Evolutionary conservation across 23 tunicate species (phyloP).

Genomic region (Clavelina lepadiformis): DNA sequence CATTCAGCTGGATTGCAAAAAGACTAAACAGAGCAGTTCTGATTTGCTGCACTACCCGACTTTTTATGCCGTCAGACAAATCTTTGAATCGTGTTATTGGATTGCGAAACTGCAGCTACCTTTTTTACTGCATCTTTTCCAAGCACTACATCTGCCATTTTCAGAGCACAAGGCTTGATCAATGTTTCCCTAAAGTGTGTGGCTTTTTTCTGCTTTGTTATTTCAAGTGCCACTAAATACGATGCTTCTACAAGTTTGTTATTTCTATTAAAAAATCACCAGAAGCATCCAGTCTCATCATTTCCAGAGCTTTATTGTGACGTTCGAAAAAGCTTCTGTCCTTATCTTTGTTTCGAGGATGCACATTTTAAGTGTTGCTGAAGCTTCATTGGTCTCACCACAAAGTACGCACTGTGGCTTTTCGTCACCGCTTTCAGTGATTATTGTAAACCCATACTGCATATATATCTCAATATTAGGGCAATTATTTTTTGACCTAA

Average conservation of each 20-base stretch:
- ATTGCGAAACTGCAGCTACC: slow-evolving; percentile 49
- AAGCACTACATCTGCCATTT: slow-evolving; percentile 41
- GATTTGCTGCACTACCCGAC: slow-evolving; percentile 50
- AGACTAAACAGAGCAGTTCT: slow-evolving; percentile 47
- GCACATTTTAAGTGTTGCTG: slow-evolving; percentile 31
- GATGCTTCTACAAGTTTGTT: slow-evolving; percentile 43
- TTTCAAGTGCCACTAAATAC: slow-evolving; percentile 43
- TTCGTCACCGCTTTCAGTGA: slow-evolving; percentile 34
- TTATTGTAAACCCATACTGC: slow-evolving; percentile 44
- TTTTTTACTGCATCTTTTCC: slow-evolving; percentile 17
- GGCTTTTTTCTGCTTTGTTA: slow-evolving; percentile 50
- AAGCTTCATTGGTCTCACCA: slow-evolving; percentile 44
- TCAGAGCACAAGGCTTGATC: slow-evolving; percentile 62
- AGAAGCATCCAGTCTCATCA: slow-evolving; percentile 63
- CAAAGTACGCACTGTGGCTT: slow-evolving; percentile 68
- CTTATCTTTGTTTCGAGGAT: slow-evolving; percentile 9
- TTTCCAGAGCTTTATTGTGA: slow-evolving; percentile 37
- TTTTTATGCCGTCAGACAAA: slow-evolving; percentile 50
- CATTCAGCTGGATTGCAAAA: slow-evolving; percentile 44
- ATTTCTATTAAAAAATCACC: slow-evolving; percentile 27
- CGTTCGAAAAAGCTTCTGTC: slow-evolving; percentile 33
- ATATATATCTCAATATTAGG: too few species aligned
- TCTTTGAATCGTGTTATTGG: slow-evolving; percentile 50
- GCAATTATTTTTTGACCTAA: too few species aligned
- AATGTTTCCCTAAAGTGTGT: slow-evolving; percentile 48